A percentile compares a stretch with the other conserved stretches of the same genome.
phyloP scores from a whole-genome alignment of 2,113 vertebrate genomes.

The Leptocoma aspasia region DNA sequence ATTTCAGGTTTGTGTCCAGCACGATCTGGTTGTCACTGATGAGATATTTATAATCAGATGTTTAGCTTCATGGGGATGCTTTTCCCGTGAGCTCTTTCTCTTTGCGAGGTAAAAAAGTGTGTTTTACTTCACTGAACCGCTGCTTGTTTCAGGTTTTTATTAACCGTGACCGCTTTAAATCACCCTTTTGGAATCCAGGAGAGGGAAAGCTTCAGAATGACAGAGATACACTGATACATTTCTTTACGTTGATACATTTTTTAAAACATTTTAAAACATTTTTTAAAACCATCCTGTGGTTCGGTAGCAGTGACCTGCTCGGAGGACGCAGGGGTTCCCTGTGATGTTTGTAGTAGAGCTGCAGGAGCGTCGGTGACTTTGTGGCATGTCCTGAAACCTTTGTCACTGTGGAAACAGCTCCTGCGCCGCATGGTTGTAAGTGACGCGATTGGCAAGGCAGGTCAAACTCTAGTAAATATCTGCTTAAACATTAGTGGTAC shows the following conservation, averaged over 20 bases:
- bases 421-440: not conserved
- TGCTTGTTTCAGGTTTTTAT: not conserved
- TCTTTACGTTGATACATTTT: not conserved
- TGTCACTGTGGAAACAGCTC: not conserved
- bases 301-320: not conserved
- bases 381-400: not conserved
- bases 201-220: not conserved
- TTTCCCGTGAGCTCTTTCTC: not conserved
- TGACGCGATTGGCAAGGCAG: rapidly evolving
- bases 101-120: not conserved
- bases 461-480: not conserved
- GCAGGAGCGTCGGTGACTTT: not conserved
- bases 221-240: not conserved
- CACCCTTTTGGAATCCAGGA: not conserved
- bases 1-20: not conserved
- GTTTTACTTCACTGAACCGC: not conserved
- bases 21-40: not conserved
- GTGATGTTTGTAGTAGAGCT: not conserved
- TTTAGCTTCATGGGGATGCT: not conserved
- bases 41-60: not conserved
- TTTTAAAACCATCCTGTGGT: not conserved
- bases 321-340: not conserved
- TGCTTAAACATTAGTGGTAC: not conserved
- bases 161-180: not conserved
- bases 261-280: not conserved